These are phyloP conservation scores for Ormyrus nitidulus DNA, from an alignment of 2,888 invertebrate species.

Conservation along the genomic window DNA sequence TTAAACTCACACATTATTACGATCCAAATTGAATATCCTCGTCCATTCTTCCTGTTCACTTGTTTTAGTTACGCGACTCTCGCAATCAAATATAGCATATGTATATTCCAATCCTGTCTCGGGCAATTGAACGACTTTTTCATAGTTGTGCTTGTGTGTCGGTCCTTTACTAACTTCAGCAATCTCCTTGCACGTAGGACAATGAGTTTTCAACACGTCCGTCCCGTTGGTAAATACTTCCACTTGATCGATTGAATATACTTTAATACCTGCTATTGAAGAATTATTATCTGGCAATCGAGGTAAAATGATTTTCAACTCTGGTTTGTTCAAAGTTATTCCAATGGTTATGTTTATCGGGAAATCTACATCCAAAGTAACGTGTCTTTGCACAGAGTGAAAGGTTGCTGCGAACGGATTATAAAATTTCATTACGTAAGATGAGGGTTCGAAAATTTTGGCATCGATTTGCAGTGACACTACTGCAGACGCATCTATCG, in stretches of 20 bases:
- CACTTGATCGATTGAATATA: constrained; percentile 69
- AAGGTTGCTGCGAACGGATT: constrained; percentile 75
- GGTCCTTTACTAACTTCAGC: constrained; percentile 69
- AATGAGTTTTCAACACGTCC: constrained; percentile 65
- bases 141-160: constrained; percentile 55
- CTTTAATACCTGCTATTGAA: constrained; percentile 66
- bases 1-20: constrained; percentile 55
- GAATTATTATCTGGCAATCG: constrained; percentile 62
- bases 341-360: constrained; percentile 64
- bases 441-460: constrained; percentile 68
- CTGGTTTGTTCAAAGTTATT: constrained; percentile 65
- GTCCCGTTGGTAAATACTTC: constrained; percentile 68
- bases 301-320: constrained; percentile 67
- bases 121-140: constrained; percentile 60
- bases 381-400: constrained; percentile 72
- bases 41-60: constrained; percentile 55
- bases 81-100: constrained; percentile 66
- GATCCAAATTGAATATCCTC: constrained; percentile 45
- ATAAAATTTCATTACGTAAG: constrained; percentile 72
- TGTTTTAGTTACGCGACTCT: constrained; percentile 57
- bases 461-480: constrained; percentile 65
- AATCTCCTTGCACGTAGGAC: constrained; percentile 66
- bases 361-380: constrained; percentile 65
- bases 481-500: constrained; percentile 48
- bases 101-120: constrained; percentile 65